These are phyloP conservation scores for Pterois miles DNA, from an alignment of 2,797 vertebrate genomes.

Conservation along the genomic window DNA sequence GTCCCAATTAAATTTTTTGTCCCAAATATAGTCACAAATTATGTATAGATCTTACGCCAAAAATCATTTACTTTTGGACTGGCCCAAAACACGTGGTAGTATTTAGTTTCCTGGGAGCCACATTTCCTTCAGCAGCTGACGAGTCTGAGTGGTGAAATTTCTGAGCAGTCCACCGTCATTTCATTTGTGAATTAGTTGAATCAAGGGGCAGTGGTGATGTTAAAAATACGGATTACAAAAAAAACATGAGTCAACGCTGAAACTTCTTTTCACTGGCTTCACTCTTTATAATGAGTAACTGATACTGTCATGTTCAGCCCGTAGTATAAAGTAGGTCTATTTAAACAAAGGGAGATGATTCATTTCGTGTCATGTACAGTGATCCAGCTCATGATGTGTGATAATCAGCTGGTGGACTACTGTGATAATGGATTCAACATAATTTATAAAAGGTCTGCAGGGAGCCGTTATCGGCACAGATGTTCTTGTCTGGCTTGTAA, in stretches of 20 bases:
- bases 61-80: too few species aligned
- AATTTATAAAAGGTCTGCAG: constrained; percentile 6
- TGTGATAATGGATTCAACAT: constrained; percentile 9
- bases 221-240: not conserved
- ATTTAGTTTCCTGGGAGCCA: too few species aligned
- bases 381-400: not conserved
- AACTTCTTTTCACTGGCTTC: not conserved
- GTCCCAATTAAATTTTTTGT: too few species aligned
- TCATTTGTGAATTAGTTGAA: not conserved
- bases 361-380: not conserved
- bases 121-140: too few species aligned
- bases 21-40: too few species aligned
- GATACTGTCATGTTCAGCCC: not conserved
- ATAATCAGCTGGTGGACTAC: not conserved
- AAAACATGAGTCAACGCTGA: not conserved
- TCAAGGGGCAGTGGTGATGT: not conserved
- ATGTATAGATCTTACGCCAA: too few species aligned
- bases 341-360: not conserved
- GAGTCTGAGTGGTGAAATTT: too few species aligned
- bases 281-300: constrained; percentile 24
- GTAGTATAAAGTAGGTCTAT: not conserved
- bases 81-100: too few species aligned
- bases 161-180: not conserved
- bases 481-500: constrained; percentile 1
- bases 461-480: constrained; percentile 2